Conservation (phyloP, 2,888 invertebrate genomes). For the Empis stercorea region DNA sequence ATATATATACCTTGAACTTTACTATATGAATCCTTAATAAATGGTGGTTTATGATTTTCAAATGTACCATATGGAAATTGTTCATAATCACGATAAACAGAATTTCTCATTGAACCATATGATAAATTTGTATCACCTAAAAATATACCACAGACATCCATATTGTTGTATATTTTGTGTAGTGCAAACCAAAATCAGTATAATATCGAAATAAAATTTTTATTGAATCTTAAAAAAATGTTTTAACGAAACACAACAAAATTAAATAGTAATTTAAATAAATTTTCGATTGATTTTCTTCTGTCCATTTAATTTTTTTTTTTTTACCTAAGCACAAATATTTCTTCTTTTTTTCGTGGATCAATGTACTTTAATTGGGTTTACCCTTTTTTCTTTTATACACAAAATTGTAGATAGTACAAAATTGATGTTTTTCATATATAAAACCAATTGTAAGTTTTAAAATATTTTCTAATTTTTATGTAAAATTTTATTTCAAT, state of each 20-base stretch:
- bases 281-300: too few species aligned
- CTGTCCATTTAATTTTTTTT: too few species aligned
- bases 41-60: slow-evolving; percentile 21
- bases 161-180: slow-evolving; percentile 16
- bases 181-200: too few species aligned
- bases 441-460: background rate
- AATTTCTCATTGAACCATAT: slow-evolving; percentile 38
- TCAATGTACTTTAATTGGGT: slow-evolving; percentile 1
- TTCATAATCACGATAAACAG: slow-evolving; percentile 41
- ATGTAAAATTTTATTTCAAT: background rate
- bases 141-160: slow-evolving; percentile 43
- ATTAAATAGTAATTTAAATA: background rate
- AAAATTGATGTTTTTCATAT: too few species aligned
- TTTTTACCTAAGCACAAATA: too few species aligned
- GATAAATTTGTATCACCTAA: slow-evolving; percentile 40
- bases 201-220: too few species aligned
- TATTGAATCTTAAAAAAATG: too few species aligned
- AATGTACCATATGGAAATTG: slow-evolving; percentile 36
- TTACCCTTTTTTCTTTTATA: background rate
- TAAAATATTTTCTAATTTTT: background rate
- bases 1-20: slow-evolving; percentile 33
- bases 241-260: slow-evolving; percentile 4
- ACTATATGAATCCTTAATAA: slow-evolving; percentile 31
- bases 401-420: background rate
- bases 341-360: too few species aligned